Evolutionary conservation across 2,113 vertebrate species (phyloP).

Genomic region (Steatornis caripensis): DNA sequence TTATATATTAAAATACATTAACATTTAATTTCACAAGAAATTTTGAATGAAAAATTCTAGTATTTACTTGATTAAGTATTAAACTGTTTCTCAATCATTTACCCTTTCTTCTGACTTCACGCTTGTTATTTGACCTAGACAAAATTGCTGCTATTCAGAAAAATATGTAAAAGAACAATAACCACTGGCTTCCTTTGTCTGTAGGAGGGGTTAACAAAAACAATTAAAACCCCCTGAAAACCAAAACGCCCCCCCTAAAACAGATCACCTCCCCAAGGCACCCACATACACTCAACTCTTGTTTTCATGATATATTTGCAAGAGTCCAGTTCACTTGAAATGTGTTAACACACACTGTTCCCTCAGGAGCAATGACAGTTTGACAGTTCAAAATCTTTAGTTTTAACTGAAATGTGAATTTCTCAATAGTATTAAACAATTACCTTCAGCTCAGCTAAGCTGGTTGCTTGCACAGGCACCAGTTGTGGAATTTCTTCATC

Average conservation of each 20-base stretch:
- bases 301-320: neutral
- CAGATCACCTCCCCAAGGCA: neutral
- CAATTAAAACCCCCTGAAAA: neutral
- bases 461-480: constrained; percentile 34
- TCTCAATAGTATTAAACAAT: neutral
- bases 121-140: neutral
- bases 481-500: constrained; percentile 66
- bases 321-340: neutral
- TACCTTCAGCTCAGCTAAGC: neutral
- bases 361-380: neutral
- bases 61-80: neutral
- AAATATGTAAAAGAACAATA: neutral
- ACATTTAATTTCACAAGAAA: neutral
- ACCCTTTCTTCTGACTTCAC: neutral
- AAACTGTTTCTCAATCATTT: neutral
- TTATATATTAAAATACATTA: neutral
- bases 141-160: neutral
- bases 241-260: accelerated
- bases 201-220: neutral
- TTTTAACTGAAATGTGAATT: neutral
- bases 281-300: neutral
- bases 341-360: neutral
- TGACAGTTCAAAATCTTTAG: neutral
- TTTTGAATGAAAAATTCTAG: neutral
- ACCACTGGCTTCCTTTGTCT: neutral